phyloP scores from a whole-genome alignment of 1,140 invertebrate genomes.

The Cylas formicarius region DNA sequence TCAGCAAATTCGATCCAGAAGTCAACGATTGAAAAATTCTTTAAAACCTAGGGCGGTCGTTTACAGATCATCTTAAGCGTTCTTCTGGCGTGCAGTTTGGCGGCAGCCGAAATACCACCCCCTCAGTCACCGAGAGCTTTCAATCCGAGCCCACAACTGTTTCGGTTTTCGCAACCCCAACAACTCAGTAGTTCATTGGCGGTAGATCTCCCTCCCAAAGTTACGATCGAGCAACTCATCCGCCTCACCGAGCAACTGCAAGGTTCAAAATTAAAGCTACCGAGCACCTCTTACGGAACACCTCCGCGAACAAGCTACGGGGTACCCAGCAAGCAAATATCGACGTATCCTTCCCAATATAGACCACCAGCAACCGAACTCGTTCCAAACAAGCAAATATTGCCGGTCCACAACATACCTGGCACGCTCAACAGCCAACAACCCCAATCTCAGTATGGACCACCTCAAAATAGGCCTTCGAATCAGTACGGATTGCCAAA shows the following conservation, averaged over 20 bases:
- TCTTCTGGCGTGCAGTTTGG: not conserved
- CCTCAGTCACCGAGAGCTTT: slow-evolving; percentile 7
- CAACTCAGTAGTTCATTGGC: slow-evolving; percentile 1
- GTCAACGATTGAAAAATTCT: too few relatives aligned
- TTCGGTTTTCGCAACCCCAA: not conserved
- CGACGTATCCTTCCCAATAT: too few relatives aligned
- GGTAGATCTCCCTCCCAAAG: slow-evolving; percentile 11
- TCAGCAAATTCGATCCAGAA: too few relatives aligned
- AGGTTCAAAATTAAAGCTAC: slow-evolving; percentile 4
- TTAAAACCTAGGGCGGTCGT: too few relatives aligned
- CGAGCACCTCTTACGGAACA: not conserved
- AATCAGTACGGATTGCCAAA: slow-evolving; percentile 17
- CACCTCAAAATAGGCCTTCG: too few relatives aligned
- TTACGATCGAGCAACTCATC: slow-evolving; percentile 21
- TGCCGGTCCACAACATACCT: slow-evolving; percentile 12
- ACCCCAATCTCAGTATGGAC: too few relatives aligned
- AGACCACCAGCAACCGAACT: not conserved
- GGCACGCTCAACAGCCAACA: too few relatives aligned
- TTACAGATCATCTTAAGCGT: slow-evolving; percentile 5
- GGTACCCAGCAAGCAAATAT: not conserved
- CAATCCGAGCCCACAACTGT: slow-evolving; percentile 10
- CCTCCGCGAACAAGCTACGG: slow-evolving; percentile 5
- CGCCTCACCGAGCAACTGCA: slow-evolving; percentile 15
- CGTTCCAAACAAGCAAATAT: slow-evolving; percentile 11
- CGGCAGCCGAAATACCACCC: slow-evolving; percentile 9